Evolutionary conservation across 2,113 vertebrate genomes (phyloP).

Genomic region (Pteruthius melanotis): DNA sequence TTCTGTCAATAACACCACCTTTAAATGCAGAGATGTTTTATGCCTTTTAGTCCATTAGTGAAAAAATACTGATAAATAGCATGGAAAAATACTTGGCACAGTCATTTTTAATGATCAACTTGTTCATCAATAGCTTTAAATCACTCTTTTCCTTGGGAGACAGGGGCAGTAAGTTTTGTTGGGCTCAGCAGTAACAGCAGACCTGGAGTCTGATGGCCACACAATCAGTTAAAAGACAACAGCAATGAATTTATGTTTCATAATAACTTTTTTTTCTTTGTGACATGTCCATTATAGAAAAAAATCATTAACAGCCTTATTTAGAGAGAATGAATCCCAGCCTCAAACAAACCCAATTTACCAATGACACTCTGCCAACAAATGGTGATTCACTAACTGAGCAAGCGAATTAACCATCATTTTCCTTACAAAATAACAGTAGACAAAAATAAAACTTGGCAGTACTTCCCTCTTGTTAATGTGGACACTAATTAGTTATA

Average conservation of each 20-base stretch:
- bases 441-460: conserved; percentile 48
- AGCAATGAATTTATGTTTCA: neutral
- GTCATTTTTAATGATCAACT: neutral
- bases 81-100: neutral
- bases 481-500: conserved; percentile 51
- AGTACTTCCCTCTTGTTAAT: conserved; percentile 15
- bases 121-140: neutral
- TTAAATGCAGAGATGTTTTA: neutral
- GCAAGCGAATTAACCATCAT: neutral
- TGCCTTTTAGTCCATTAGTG: neutral
- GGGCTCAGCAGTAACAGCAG: neutral
- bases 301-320: neutral
- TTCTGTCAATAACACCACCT: neutral
- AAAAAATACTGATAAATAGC: neutral
- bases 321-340: conserved; percentile 1
- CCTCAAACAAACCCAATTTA: conserved; percentile 7
- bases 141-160: neutral
- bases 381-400: conserved; percentile 29
- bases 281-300: neutral
- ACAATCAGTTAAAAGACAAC: neutral
- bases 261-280: neutral
- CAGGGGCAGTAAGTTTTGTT: neutral
- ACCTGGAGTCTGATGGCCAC: neutral
- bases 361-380: conserved; percentile 21
- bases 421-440: conserved; percentile 6